Percentiles rank a stretch among this genome's conserved stretches.
Conservation (phyloP, 2,113 vertebrate species). For the Dunckerocampus dactyliophorus region DNA sequence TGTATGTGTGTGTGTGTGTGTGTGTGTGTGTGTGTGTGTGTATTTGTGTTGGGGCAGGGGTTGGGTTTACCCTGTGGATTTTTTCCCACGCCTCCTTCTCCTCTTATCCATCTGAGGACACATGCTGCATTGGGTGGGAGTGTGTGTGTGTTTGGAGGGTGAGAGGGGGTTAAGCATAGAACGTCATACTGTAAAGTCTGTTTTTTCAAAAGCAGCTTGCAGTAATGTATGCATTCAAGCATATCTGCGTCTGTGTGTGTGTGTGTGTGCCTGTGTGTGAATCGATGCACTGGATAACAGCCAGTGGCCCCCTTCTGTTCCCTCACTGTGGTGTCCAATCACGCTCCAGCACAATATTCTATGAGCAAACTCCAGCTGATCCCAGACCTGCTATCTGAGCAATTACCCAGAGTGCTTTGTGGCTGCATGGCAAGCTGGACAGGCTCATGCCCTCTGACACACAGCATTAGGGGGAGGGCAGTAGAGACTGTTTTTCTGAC, state of each 20-base stretch:
- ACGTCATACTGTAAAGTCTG: slow-evolving; percentile 51
- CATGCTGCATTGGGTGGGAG: slow-evolving; percentile 40
- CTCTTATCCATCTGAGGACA: slow-evolving; percentile 59
- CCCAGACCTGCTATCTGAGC: slow-evolving; percentile 70
- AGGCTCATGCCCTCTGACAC: slow-evolving; percentile 65
- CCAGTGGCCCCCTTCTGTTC: slow-evolving; percentile 72
- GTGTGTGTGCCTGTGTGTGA: slow-evolving; percentile 35
- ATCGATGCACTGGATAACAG: slow-evolving; percentile 63
- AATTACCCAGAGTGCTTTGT: slow-evolving; percentile 73
- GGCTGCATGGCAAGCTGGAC: slow-evolving; percentile 62
- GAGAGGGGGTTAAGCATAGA: slow-evolving; percentile 12
- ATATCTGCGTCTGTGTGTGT: slow-evolving; percentile 40
- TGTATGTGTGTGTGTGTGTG: slow-evolving; percentile 21
- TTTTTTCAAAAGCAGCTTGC: slow-evolving; percentile 38
- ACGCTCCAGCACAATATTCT: slow-evolving; percentile 47
- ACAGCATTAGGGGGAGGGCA: slow-evolving; percentile 43
- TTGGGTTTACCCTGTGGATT: slow-evolving; percentile 62
- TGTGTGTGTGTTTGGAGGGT: slow-evolving; percentile 2
- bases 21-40: slow-evolving; percentile 15
- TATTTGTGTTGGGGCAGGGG: slow-evolving; percentile 34
- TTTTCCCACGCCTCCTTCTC: slow-evolving; percentile 61
- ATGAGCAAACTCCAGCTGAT: slow-evolving; percentile 68
- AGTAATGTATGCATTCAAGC: slow-evolving; percentile 45
- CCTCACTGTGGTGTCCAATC: slow-evolving; percentile 60
- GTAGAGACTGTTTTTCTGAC: slow-evolving; percentile 36